These are phyloP conservation scores for Ondatra zibethicus DNA, from an alignment of 2,113 vertebrate genomes.

Conservation along the genomic window DNA sequence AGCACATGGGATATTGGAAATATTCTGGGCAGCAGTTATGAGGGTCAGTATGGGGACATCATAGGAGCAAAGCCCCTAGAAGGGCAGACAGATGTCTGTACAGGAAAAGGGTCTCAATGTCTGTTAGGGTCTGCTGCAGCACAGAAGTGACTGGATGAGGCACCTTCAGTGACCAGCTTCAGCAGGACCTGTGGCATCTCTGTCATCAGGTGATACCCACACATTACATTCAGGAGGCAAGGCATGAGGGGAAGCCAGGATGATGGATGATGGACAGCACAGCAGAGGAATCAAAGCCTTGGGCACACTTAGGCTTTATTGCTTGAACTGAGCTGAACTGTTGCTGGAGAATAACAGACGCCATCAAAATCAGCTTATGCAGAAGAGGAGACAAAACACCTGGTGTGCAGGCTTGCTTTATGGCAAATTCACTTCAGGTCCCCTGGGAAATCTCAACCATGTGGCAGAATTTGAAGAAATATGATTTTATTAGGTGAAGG, in stretches of 20 bases:
- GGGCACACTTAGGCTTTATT: background rate
- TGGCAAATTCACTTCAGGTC: background rate
- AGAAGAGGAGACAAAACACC: background rate
- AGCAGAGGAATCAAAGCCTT: background rate
- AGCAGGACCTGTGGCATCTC: accelerated
- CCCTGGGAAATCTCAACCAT: background rate
- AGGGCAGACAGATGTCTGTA: background rate
- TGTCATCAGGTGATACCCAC: accelerated
- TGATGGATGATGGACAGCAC: background rate
- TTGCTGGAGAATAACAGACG: background rate
- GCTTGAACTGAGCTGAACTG: background rate
- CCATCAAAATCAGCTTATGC: background rate
- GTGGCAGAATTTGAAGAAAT: slow-evolving; percentile 40
- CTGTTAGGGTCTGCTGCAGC: too few relatives aligned
- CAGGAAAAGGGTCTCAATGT: accelerated
- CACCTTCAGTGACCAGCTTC: background rate
- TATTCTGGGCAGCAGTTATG: background rate
- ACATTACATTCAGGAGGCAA: background rate
- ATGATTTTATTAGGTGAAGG: background rate
- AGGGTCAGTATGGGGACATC: background rate
- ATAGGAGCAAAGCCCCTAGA: background rate
- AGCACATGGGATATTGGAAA: background rate
- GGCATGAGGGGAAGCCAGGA: background rate
- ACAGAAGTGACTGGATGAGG: too few relatives aligned
- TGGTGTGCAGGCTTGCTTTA: background rate